A percentile compares a stretch with the other conserved stretches of the same genome.
These are phyloP conservation scores for Abramis brama DNA, from an alignment of 2,113 vertebrate species.

Conservation along the genomic window DNA sequence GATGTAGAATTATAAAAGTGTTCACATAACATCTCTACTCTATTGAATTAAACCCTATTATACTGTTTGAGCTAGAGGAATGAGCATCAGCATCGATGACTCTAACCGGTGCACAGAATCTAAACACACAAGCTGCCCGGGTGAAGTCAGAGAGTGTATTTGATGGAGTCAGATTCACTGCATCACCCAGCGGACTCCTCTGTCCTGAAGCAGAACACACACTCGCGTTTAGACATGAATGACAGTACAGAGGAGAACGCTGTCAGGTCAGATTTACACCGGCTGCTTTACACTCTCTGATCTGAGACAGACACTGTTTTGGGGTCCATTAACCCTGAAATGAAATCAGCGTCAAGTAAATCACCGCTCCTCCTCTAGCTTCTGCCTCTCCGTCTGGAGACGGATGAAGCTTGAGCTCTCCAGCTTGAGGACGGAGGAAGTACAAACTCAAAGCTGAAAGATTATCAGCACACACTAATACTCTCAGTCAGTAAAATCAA, in stretches of 20 bases:
- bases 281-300: conserved; percentile 13
- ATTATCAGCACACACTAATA: neutral
- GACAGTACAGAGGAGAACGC: conserved; percentile 14
- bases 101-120: neutral
- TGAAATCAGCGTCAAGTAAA: conserved; percentile 22
- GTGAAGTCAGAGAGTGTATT: neutral
- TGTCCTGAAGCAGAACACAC: neutral
- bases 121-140: too few relatives aligned
- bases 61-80: neutral
- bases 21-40: too few relatives aligned
- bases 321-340: conserved; percentile 41
- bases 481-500: neutral
- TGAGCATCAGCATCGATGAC: neutral
- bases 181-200: neutral
- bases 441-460: neutral
- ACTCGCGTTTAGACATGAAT: neutral
- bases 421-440: neutral
- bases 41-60: neutral
- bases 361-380: neutral
- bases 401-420: neutral
- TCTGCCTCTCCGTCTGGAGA: neutral
- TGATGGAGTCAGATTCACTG: neutral
- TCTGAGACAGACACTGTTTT: conserved; percentile 34
- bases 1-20: too few relatives aligned
- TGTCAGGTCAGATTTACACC: conserved; percentile 28